Conservation (phyloP, 2,797 vertebrate species). For the Carcharodon carcharias region DNA sequence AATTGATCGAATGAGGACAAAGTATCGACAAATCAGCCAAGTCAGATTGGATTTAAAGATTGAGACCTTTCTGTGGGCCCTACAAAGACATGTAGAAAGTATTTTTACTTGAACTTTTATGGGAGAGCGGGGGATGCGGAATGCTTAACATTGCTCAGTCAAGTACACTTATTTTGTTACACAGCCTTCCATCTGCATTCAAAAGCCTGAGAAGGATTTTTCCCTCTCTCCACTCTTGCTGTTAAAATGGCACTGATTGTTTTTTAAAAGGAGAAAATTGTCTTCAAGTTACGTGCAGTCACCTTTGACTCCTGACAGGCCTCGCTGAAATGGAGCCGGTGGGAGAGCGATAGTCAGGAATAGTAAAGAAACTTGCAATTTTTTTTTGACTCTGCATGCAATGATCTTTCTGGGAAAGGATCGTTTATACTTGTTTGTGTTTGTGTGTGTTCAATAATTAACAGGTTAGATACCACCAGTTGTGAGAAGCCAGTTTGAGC, state of each 20-base stretch:
- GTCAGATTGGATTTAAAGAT: background rate
- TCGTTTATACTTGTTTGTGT: background rate
- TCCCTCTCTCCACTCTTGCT: background rate
- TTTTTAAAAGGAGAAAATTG: background rate
- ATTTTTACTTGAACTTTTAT: conserved; percentile 1
- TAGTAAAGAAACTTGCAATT: background rate
- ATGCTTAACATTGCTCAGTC: background rate
- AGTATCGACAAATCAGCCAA: background rate
- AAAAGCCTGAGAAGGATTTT: background rate
- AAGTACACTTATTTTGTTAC: background rate
- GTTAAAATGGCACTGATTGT: background rate
- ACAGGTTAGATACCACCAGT: background rate
- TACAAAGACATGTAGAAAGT: background rate
- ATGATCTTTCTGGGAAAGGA: background rate
- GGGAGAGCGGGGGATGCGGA: background rate
- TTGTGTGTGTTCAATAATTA: background rate
- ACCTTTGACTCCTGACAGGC: background rate
- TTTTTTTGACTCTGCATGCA: background rate
- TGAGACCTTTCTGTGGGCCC: background rate
- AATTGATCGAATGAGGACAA: background rate
- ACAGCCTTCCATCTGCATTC: background rate
- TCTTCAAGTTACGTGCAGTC: background rate
- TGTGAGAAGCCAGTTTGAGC: background rate
- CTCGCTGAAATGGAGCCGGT: too few species aligned
- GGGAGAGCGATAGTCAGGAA: too few species aligned